These are phyloP conservation scores for Crambe crambe DNA, from an alignment of 37 sponge, comb jelly and placozoan species.

Conservation along the genomic window DNA sequence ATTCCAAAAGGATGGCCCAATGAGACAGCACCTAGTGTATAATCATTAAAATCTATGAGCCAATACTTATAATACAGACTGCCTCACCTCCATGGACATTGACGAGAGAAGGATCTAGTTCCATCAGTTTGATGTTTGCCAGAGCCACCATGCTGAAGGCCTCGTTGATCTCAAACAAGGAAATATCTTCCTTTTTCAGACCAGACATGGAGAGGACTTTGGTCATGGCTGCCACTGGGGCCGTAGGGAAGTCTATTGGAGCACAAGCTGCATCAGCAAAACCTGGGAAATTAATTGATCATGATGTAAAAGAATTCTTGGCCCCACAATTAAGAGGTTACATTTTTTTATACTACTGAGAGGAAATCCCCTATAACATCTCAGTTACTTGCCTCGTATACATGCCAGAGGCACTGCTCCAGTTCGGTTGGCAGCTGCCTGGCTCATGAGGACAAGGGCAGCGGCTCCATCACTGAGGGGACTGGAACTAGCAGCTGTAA, in stretches of 20 bases:
- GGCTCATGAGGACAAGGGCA: constrained; percentile 95
- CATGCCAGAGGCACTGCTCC: constrained; percentile 85
- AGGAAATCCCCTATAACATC: too few relatives aligned
- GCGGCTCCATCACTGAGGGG: constrained; percentile 96
- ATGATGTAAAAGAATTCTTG: too few relatives aligned
- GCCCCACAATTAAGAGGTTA: too few relatives aligned
- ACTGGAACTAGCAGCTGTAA: constrained; percentile 97
- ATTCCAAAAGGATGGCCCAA: constrained; percentile 98
- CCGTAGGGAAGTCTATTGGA: constrained; percentile 98
- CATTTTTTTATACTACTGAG: too few relatives aligned
- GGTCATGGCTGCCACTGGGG: constrained; percentile 91
- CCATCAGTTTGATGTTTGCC: constrained; percentile 89
- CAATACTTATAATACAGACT: neutral
- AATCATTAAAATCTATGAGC: too few relatives aligned
- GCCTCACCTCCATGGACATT: constrained; percentile 83
- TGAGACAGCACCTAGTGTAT: constrained; percentile 85
- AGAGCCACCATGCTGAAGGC: constrained; percentile 95
- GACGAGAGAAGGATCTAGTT: constrained; percentile 58
- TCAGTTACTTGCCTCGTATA: constrained; percentile 74
- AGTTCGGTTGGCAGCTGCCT: constrained; percentile 37
- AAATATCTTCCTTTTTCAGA: constrained; percentile 80
- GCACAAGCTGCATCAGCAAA: constrained; percentile 91
- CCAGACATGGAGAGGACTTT: constrained; percentile 65
- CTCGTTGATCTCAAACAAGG: constrained; percentile 94
- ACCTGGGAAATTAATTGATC: too few relatives aligned